Evolutionary conservation across 2,888 invertebrate genomes (phyloP).

Genomic region (Stomorhina lunata): DNA sequence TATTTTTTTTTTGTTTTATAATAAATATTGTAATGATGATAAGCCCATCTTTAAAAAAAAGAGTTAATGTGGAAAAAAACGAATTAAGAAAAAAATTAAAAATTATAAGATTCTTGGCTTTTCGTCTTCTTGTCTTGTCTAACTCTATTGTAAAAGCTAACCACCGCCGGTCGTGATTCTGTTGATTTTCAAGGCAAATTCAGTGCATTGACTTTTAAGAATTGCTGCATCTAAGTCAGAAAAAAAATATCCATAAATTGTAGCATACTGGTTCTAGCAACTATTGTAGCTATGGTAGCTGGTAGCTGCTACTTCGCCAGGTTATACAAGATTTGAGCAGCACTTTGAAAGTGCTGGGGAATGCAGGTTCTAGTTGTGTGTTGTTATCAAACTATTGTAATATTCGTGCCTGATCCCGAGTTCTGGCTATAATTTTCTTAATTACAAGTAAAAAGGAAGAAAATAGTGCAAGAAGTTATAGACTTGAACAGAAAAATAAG

Average conservation of each 20-base stretch:
- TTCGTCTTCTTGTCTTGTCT: slow-evolving; percentile 47
- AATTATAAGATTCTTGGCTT: slow-evolving; percentile 46
- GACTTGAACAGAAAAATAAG: slow-evolving; percentile 1
- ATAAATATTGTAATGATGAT: slow-evolving; percentile 37
- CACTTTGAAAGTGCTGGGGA: slow-evolving; percentile 27
- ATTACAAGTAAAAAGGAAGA: slow-evolving; percentile 29
- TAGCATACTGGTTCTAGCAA: slow-evolving; percentile 61
- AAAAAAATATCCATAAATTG: slow-evolving; percentile 36
- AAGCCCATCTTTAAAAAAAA: slow-evolving; percentile 22
- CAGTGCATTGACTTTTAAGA: slow-evolving; percentile 72
- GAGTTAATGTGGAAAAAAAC: slow-evolving; percentile 13
- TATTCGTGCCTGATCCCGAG: slow-evolving; percentile 43
- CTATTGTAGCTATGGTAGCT: slow-evolving; percentile 25
- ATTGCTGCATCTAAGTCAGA: not conserved
- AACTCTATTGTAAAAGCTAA: slow-evolving; percentile 44
- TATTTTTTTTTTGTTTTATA: slow-evolving; percentile 21
- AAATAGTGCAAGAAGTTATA: slow-evolving; percentile 12
- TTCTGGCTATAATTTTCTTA: slow-evolving; percentile 54
- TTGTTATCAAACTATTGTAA: slow-evolving; percentile 26
- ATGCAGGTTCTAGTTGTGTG: slow-evolving; percentile 59
- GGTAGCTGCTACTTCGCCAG: slow-evolving; percentile 32
- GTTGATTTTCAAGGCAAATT: slow-evolving; percentile 70
- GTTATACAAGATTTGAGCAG: slow-evolving; percentile 53
- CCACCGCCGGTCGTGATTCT: slow-evolving; percentile 65
- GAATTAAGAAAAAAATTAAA: not conserved